phyloP scores from a whole-genome alignment of 2,113 vertebrate genomes.

The Baryphthengus martii region DNA sequence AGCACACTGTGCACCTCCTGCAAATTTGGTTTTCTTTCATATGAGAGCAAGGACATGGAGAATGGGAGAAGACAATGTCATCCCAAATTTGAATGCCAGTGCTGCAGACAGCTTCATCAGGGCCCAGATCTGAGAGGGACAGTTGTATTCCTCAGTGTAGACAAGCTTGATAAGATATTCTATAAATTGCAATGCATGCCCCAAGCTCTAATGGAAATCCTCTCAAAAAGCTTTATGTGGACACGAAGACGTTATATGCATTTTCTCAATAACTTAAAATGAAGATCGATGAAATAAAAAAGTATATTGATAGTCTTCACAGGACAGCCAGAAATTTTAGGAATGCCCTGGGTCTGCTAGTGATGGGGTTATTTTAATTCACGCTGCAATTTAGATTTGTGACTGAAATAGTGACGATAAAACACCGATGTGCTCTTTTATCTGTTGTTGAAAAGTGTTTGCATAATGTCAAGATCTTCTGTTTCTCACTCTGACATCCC shows the following conservation, averaged over 20 bases:
- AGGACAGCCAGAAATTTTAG: background rate
- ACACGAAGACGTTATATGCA: background rate
- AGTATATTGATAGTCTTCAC: background rate
- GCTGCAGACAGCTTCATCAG: background rate
- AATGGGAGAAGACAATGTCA: background rate
- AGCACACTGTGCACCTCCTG: rapidly evolving
- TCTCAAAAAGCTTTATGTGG: background rate
- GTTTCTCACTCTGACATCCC: background rate
- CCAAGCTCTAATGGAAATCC: background rate
- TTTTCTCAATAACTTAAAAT: background rate
- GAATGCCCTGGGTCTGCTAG: background rate
- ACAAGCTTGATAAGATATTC: background rate
- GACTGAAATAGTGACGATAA: background rate
- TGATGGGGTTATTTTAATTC: background rate
- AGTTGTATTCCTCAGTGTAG: background rate
- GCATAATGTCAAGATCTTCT: background rate
- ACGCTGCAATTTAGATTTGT: background rate
- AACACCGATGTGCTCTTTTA: background rate
- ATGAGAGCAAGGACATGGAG: background rate
- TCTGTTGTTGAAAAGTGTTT: background rate
- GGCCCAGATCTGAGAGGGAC: background rate
- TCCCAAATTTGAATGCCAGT: background rate
- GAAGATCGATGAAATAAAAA: background rate
- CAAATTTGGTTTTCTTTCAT: background rate
- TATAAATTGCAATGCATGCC: background rate